Evolutionary conservation across 2,888 invertebrate species (phyloP), one percentile per base, ranked within the genome.

Genomic region (Autographa pulchrina): DNA sequence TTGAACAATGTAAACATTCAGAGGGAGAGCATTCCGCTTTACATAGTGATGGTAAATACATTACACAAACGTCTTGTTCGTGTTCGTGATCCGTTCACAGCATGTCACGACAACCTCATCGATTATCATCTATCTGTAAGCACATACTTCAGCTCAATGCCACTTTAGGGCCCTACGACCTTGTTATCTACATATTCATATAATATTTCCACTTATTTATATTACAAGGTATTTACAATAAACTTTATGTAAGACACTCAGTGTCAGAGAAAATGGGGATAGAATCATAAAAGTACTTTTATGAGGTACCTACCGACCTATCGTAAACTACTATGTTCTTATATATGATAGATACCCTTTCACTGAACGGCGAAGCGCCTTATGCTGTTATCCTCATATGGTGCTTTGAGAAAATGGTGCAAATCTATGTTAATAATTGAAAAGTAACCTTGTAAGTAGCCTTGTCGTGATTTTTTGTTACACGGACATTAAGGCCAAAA

Each of bases 281-380:
- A 69, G 70, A 62, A 69, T 61, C 75, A 80, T 82, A 80, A 84
- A 81, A 78, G 56, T 60, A 70, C 69, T 80, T 83, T 84, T 84
- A 84, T 80, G 80, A 77, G 65, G 62, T 76, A 82, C 70, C 71
- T 78, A 65, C 65, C 66, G 68, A 77, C 65, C 72, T 78, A 74
- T 76, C 75, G 63, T 84, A 82, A 81, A 80, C 70, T 78, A 75
- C 67, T 75, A 73, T 74, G 74, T 77, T 72, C 65, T 75, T 75
- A 62, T 56, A 72, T 68, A 72, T 76, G 75, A 77, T 80, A 73
- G 65, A 75, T 75, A 77, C 60, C 72, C 56, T 68, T 81, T 68
- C 59, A 68, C 65, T 56, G 62, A 76, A 74, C 35, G 66, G 70
- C n/a, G 48, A n/a, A 43, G 14, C 43, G 32, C 32, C 60, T 31